Conservation (phyloP, 1,140 invertebrate species). For the Trachymyrmex septentrionalis region DNA sequence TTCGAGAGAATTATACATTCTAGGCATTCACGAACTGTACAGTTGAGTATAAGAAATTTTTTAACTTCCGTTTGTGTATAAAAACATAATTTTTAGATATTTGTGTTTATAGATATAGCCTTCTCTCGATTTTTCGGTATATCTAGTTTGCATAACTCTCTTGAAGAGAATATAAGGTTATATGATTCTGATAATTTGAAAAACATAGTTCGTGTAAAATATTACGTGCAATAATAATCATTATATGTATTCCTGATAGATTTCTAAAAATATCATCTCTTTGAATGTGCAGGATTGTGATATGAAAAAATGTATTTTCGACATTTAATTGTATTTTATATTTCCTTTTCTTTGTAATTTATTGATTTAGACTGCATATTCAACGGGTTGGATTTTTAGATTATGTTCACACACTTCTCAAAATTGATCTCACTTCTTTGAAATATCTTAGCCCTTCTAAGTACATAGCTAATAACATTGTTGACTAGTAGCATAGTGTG, state of each 20-base stretch:
- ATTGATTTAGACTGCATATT: neutral
- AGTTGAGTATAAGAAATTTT: conserved; percentile 16
- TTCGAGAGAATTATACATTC: conserved; percentile 42
- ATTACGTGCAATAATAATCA: conserved; percentile 62
- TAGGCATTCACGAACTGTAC: neutral
- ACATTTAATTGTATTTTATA: neutral
- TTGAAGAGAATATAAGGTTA: conserved; percentile 36
- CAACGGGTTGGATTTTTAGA: conserved; percentile 30
- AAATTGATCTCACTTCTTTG: conserved; percentile 35
- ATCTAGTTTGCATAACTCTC: conserved; percentile 39
- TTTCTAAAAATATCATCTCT: conserved; percentile 24
- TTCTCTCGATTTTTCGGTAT: neutral
- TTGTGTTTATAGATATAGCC: neutral
- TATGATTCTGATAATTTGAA: conserved; percentile 29
- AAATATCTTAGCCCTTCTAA: conserved; percentile 49
- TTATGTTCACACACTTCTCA: conserved; percentile 24
- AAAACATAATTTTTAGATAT: conserved; percentile 5
- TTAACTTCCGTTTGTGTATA: neutral
- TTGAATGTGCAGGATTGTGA: conserved; percentile 8
- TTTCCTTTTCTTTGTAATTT: neutral
- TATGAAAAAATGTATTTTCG: neutral
- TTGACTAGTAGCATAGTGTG: neutral
- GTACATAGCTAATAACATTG: conserved; percentile 35
- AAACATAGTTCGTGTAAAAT: conserved; percentile 53
- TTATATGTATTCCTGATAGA: conserved; percentile 45